Evolutionary conservation across 2,797 vertebrate species (phyloP).

Genomic region (Propithecus deckenii): DNA sequence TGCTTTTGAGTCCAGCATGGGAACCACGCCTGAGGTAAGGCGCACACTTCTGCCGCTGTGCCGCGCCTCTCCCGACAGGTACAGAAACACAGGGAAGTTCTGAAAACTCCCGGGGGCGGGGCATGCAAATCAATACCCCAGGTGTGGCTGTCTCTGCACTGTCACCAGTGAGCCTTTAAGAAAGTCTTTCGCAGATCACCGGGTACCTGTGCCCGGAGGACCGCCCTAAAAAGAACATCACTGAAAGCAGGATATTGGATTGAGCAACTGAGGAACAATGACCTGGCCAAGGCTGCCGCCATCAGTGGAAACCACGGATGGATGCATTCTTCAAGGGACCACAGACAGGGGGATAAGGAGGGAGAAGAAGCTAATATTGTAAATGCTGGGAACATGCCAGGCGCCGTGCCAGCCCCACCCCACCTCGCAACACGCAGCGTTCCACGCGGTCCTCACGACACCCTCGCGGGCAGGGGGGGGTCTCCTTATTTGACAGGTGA

Average conservation of each 20-base stretch:
- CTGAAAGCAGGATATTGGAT: neutral
- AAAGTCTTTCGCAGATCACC: neutral
- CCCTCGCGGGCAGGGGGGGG: neutral
- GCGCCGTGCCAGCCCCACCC: fast-evolving
- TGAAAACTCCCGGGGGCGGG: fast-evolving
- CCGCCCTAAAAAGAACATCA: neutral
- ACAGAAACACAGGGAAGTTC: fast-evolving
- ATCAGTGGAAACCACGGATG: fast-evolving
- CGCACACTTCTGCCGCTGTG: fast-evolving
- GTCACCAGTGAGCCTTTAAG: fast-evolving
- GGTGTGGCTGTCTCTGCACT: fast-evolving
- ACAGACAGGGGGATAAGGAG: fast-evolving
- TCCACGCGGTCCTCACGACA: fast-evolving
- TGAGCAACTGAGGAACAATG: fast-evolving
- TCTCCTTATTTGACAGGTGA: neutral
- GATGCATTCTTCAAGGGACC: neutral
- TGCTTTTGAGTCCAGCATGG: neutral
- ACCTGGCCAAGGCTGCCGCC: neutral
- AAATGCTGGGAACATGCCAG: too few species aligned
- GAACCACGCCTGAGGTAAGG: neutral
- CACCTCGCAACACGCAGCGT: fast-evolving
- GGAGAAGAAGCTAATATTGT: fast-evolving
- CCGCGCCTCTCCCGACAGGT: fast-evolving
- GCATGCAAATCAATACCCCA: neutral
- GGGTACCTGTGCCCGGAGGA: fast-evolving